Percentiles rank a stretch among this genome's conserved stretches.
Evolutionary conservation across 1,140 invertebrate genomes (phyloP).

Genomic region (Leptopilina boulardi): DNA sequence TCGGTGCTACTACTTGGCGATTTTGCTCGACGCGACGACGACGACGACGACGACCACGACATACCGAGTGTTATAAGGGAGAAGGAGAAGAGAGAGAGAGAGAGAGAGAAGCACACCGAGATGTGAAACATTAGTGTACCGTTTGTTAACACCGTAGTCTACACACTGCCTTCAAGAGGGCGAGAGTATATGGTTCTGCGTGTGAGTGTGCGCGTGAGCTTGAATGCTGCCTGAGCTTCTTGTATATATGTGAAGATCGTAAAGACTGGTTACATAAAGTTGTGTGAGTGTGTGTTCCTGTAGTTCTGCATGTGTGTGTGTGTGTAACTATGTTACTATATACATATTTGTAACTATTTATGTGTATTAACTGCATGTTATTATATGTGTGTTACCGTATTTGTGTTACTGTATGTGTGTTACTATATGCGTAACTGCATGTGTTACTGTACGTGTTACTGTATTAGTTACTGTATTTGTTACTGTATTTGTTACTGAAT

Average conservation of each 20-base stretch:
- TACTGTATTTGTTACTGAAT: too few relatives aligned
- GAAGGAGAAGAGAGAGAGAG: slow-evolving; percentile 58
- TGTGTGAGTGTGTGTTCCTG: slow-evolving; percentile 34
- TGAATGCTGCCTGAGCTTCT: slow-evolving; percentile 35
- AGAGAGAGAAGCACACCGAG: slow-evolving; percentile 72
- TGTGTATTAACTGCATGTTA: too few relatives aligned
- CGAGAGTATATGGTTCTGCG: slow-evolving; percentile 56
- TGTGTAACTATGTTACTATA: slow-evolving; percentile 32
- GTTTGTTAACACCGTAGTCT: slow-evolving; percentile 75
- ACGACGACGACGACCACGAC: slow-evolving; percentile 53
- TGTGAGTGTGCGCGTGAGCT: slow-evolving; percentile 56
- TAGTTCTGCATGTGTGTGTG: not conserved
- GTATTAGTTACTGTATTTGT: too few relatives aligned
- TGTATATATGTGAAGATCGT: slow-evolving; percentile 16
- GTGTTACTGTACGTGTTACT: too few relatives aligned
- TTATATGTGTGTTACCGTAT: too few relatives aligned
- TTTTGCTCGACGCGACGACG: slow-evolving; percentile 67
- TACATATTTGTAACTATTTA: too few relatives aligned
- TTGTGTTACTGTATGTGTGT: too few relatives aligned
- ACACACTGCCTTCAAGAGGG: slow-evolving; percentile 66
- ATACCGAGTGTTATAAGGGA: slow-evolving; percentile 56
- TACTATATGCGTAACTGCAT: too few relatives aligned
- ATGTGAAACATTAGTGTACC: slow-evolving; percentile 76
- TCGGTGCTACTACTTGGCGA: slow-evolving; percentile 66
- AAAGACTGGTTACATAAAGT: slow-evolving; percentile 30